Conservation (phyloP, 2,888 invertebrate species). For the Poecilobothrus nobilitatus region DNA sequence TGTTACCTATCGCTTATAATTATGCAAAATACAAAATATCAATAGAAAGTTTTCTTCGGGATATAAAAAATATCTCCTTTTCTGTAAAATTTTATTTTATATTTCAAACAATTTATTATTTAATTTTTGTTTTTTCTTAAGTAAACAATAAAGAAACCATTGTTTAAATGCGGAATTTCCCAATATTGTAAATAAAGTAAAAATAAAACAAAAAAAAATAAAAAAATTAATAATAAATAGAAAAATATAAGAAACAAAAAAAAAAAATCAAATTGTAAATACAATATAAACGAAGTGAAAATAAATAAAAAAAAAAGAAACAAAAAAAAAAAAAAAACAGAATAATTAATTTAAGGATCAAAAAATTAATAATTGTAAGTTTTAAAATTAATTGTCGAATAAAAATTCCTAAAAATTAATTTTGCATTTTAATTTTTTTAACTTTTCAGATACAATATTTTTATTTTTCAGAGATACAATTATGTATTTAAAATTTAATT, state of each 20-base stretch:
- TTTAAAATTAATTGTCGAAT: conserved; percentile 13
- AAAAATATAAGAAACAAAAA: not conserved
- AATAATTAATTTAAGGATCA: not conserved
- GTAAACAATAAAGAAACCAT: not conserved
- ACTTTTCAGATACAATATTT: too few relatives aligned
- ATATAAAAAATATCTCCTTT: too few relatives aligned
- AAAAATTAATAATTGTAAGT: conserved; percentile 9
- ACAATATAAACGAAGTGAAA: conserved; percentile 7
- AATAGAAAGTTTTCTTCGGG: too few relatives aligned
- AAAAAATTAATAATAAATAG: not conserved
- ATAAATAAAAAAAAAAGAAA: conserved; percentile 2
- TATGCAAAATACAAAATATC: too few relatives aligned
- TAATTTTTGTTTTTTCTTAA: not conserved
- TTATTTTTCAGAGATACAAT: too few relatives aligned
- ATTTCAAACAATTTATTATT: not conserved
- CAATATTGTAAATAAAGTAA: not conserved
- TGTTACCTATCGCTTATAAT: too few relatives aligned
- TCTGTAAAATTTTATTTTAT: too few relatives aligned
- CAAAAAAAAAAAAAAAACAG: not conserved
- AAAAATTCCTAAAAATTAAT: conserved; percentile 12
- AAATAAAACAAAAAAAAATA: not conserved
- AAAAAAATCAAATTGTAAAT: not conserved
- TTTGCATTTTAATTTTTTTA: not conserved
- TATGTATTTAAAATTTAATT: too few relatives aligned
- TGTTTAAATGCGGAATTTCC: not conserved